A percentile compares a stretch with the other conserved stretches of the same genome.
Conservation (phyloP, 2,113 vertebrate species). For the Manacus vitellinus region DNA sequence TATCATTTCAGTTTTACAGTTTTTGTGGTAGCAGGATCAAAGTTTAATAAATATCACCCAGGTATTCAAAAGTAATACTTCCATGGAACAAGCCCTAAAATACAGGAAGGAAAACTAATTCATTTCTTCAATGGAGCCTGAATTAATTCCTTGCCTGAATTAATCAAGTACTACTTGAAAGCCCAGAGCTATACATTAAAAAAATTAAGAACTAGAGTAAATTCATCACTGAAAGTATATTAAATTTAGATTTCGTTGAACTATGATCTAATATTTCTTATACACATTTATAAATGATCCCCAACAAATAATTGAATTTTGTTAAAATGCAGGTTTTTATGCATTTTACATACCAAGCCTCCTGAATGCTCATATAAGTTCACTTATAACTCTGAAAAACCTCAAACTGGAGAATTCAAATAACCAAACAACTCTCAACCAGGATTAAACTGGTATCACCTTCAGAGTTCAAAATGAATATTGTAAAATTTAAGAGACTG, state of each 20-base stretch:
- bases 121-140: not conserved
- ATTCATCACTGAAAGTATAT: not conserved
- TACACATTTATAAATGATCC: not conserved
- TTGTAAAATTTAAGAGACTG: not conserved
- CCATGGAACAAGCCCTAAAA: not conserved
- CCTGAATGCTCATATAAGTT: not conserved
- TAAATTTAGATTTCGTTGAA: not conserved
- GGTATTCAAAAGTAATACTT: not conserved
- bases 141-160: conserved; percentile 15
- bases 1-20: not conserved
- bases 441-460: not conserved
- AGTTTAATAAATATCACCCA: not conserved
- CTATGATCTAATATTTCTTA: not conserved
- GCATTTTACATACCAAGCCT: not conserved
- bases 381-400: not conserved
- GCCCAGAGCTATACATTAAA: conserved; percentile 1
- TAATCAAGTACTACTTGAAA: conserved; percentile 20
- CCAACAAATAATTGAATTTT: not conserved
- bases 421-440: not conserved
- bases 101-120: not conserved
- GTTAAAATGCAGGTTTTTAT: not conserved
- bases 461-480: not conserved
- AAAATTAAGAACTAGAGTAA: not conserved
- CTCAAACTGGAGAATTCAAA: not conserved
- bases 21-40: not conserved